Evolutionary conservation across 2,113 vertebrate genomes (phyloP).

Genomic region (Kobus ellipsiprymnus): DNA sequence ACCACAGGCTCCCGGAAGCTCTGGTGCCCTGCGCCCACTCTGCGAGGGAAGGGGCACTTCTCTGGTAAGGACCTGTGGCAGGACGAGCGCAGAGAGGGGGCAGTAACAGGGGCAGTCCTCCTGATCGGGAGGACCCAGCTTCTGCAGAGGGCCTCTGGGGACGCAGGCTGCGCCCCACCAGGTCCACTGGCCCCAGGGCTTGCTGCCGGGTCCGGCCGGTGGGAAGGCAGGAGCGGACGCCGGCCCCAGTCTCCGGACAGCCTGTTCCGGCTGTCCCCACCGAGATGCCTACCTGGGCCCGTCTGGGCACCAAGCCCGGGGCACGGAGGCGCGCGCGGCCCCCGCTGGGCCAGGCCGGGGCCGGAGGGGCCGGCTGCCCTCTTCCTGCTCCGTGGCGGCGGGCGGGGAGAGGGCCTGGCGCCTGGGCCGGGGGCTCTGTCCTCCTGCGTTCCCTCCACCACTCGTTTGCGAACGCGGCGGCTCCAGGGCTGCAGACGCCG

Average conservation of each 20-base stretch:
- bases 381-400: slow-evolving; percentile 43
- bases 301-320: not conserved
- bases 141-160: not conserved
- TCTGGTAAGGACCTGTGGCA: not conserved
- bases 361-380: not conserved
- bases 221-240: not conserved
- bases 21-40: not conserved
- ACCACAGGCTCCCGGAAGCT: not conserved
- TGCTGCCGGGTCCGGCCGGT: not conserved
- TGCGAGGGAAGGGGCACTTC: not conserved
- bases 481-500: slow-evolving; percentile 68
- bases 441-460: slow-evolving; percentile 3
- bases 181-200: not conserved
- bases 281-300: slow-evolving; percentile 63
- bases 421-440: slow-evolving; percentile 1
- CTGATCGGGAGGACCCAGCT: not conserved
- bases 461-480: slow-evolving; percentile 47
- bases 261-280: not conserved
- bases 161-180: not conserved
- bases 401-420: slow-evolving; percentile 13
- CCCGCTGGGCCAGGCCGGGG: slow-evolving; percentile 18
- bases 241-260: not conserved
- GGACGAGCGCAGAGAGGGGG: not conserved
- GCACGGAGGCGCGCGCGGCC: not conserved
- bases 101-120: not conserved